phyloP scores from a whole-genome alignment of 2,888 invertebrate species.

The Rhagium mordax region DNA sequence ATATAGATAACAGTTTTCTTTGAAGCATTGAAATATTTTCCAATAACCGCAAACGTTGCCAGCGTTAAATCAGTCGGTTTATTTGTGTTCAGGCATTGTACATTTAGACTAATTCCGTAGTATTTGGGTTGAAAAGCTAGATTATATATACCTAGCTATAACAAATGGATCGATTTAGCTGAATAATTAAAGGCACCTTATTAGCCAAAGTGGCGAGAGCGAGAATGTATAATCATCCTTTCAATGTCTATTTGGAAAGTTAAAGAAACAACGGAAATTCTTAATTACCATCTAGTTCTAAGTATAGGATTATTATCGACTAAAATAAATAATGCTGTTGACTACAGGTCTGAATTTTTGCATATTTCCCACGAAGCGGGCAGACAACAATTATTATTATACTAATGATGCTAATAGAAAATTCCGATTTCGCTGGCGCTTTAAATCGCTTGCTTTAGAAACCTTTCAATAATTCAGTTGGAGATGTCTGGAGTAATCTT shows the following conservation, averaged over 20 bases:
- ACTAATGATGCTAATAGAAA: background rate
- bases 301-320: background rate
- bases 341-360: background rate
- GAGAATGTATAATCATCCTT: constrained; percentile 20
- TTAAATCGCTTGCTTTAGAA: background rate
- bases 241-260: constrained; percentile 17
- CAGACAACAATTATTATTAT: background rate
- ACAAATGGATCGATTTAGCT: constrained; percentile 38
- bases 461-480: background rate
- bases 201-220: constrained; percentile 40
- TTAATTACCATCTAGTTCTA: background rate
- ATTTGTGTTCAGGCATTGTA: constrained; percentile 1
- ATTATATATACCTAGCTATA: constrained; percentile 28
- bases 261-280: constrained; percentile 18
- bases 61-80: constrained; percentile 6
- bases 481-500: background rate
- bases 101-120: background rate
- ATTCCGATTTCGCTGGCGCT: background rate
- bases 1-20: too few relatives aligned
- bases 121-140: constrained; percentile 16
- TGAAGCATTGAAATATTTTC: too few relatives aligned
- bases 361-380: background rate
- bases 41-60: too few relatives aligned
- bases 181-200: constrained; percentile 44
- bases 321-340: background rate